Base-by-base conservation (phyloP, 1,140 invertebrate genomes). In the Tetragnatha versicolor region DNA sequence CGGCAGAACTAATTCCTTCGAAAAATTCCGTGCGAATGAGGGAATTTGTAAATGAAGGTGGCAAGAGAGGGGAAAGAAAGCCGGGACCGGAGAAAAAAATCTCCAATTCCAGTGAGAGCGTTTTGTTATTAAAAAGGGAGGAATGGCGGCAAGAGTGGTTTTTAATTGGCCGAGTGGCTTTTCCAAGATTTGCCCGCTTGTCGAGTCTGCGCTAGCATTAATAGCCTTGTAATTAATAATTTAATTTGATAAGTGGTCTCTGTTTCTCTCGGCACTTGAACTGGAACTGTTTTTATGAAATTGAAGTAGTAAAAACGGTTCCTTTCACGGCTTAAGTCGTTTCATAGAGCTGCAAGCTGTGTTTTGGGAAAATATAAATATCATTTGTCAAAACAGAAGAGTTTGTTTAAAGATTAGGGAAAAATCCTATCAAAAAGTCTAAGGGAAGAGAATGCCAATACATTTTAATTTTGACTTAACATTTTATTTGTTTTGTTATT, bases 221-320 rank as follows among this genome's bases (percentile, higher is more conserved):
- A 68, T 68, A 39, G 25, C 65, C 25, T 14, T 45, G 65, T 68
- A 68, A 68, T 68, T 68, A 68, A 68, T 68, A 68, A 68, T 68
- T 68, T 68, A 68, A 68, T 68, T 68, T 68, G 10, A 10, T 17
- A 22, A 49, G n/a, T n/a, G 42, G 10, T 45, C n/a, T n/a, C n/a
- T n/a, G n/a, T 20, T 47, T 47, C 42, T 47, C 42, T 47, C 12
- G n/a, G n/a, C n/a, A 12, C 10, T 45, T 45, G 42, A 45, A n/a
- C 10, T 10, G n/a, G 42, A 10, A 10, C n/a, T 45, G 42, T 45
- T 45, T 45, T 10, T 45, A 45, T 45, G n/a, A n/a, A n/a, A n/a
- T n/a, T n/a, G n/a, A 47, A 20, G 20, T 17, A 3, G 20, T 47
- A 47, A 47, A 47, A 47, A 47, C 42, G 20, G 42, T 47, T 47